Conservation (phyloP, 2,888 invertebrate genomes). For the Noctua pronuba region DNA sequence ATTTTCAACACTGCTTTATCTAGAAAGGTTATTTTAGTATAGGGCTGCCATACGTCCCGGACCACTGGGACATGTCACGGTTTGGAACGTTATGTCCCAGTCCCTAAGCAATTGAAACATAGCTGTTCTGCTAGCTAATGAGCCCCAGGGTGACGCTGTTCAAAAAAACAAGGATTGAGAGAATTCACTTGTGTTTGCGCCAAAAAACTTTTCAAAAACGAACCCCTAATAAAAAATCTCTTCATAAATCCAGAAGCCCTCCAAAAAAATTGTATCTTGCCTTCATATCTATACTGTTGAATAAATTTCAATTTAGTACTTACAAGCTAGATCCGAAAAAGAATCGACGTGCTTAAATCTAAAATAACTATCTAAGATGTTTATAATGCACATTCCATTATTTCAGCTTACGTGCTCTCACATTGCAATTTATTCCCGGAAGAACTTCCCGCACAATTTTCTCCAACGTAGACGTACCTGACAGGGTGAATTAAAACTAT, state of each 20-base stretch:
- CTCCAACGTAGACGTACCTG: no score
- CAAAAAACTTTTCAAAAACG: background rate
- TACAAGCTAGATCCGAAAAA: background rate
- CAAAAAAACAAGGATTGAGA: no score
- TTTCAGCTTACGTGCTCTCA: background rate
- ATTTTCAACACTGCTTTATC: background rate
- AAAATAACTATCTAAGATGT: background rate
- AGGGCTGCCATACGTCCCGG: background rate
- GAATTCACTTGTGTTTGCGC: background rate
- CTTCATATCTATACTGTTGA: background rate
- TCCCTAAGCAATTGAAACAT: background rate
- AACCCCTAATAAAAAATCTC: background rate
- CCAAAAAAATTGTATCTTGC: background rate
- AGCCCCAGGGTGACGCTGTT: background rate
- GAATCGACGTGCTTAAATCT: background rate
- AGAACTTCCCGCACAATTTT: background rate
- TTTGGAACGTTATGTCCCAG: background rate
- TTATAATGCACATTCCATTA: slow-evolving; percentile 1
- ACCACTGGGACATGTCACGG: background rate
- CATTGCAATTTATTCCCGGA: background rate
- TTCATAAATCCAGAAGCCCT: background rate
- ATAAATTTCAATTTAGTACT: background rate
- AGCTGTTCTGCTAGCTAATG: background rate
- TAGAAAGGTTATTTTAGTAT: background rate
- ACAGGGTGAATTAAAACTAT: no score